A percentile compares a stretch with the other conserved stretches of the same genome.
phyloP scores from a whole-genome alignment of 1,140 invertebrate genomes.

The Pogonomyrmex californicus region DNA sequence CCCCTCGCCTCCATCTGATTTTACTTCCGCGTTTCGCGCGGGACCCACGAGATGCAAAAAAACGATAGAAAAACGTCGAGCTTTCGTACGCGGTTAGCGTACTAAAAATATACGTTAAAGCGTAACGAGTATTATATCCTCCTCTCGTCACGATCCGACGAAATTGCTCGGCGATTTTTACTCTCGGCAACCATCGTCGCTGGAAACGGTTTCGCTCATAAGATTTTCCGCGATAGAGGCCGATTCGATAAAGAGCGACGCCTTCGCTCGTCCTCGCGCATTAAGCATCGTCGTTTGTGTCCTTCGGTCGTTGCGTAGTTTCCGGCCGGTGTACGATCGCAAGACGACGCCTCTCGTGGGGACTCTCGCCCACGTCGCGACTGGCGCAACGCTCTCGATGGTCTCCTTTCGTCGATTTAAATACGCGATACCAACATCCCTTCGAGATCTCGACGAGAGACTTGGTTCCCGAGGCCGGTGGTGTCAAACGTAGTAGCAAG shows the following conservation, averaged over 20 bases:
- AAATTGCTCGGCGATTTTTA: background rate
- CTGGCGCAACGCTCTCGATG: background rate
- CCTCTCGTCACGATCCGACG: conserved; percentile 3
- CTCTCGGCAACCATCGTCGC: background rate
- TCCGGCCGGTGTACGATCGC: background rate
- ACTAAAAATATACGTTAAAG: conserved; percentile 40
- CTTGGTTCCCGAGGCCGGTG: background rate
- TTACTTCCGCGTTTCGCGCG: conserved; percentile 27
- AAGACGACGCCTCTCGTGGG: conserved; percentile 13
- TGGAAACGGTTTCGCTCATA: background rate
- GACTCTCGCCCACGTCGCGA: conserved; percentile 3
- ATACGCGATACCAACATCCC: background rate
- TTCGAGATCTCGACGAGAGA: background rate
- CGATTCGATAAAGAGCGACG: conserved; percentile 24
- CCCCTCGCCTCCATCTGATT: background rate
- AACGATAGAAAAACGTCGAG: background rate
- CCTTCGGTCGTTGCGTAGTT: conserved; percentile 24
- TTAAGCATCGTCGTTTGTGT: background rate
- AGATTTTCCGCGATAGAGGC: background rate
- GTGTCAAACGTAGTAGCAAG: conserved; percentile 30
- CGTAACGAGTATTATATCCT: background rate
- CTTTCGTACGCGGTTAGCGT: background rate
- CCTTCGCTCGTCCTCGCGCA: background rate
- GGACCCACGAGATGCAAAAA: background rate
- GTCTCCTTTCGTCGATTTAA: background rate